Evolutionary conservation across 2,113 vertebrate species (phyloP).

Genomic region (Uria aalge): DNA sequence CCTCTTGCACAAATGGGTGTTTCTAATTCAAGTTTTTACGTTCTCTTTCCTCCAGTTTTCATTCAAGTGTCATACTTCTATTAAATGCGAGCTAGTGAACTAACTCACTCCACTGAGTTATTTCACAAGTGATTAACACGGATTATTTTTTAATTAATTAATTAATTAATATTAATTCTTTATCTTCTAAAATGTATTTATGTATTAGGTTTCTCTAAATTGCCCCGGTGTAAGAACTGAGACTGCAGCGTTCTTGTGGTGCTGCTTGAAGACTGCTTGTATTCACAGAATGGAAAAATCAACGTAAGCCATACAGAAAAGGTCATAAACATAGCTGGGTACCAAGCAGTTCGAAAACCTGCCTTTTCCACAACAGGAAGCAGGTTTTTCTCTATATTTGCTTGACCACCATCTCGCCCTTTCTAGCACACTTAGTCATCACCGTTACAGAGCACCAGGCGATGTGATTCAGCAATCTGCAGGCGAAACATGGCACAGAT

Average conservation of each 20-base stretch:
- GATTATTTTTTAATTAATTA: not conserved
- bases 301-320: not conserved
- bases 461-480: constrained; percentile 40
- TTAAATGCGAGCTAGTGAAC: not conserved
- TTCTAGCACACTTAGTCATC: not conserved
- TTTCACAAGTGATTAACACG: not conserved
- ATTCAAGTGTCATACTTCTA: constrained; percentile 14
- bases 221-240: not conserved
- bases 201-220: not conserved
- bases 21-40: constrained; percentile 44
- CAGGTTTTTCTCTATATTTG: not conserved
- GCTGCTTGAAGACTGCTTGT: not conserved
- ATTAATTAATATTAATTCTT: not conserved
- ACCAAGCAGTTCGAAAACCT: not conserved
- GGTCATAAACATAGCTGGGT: not conserved
- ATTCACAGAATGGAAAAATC: not conserved
- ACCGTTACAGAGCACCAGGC: not conserved
- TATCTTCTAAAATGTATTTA: not conserved
- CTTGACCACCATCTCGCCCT: not conserved
- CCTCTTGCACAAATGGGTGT: not conserved
- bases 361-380: not conserved
- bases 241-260: not conserved
- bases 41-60: constrained; percentile 30
- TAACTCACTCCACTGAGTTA: not conserved
- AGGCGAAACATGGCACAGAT: not conserved